Percentiles rank a stretch among this genome's conserved stretches.
phyloP scores from a whole-genome alignment of 2,113 vertebrate species.

The Tachysurus vachellii region DNA sequence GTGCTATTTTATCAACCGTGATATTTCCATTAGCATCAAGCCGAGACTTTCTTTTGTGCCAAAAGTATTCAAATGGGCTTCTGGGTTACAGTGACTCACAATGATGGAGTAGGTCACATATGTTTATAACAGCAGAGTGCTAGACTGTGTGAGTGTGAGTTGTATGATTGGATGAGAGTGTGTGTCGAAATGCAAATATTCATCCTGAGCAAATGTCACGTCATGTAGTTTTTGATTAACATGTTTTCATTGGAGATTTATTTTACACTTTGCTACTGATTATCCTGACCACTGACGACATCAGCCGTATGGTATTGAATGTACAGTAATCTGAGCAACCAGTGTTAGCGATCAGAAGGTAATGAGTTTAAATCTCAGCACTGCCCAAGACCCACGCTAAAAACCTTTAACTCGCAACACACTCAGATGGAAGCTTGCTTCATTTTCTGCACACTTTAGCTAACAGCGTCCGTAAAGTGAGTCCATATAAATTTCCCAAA shows the following conservation, averaged over 20 bases:
- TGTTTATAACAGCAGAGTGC: not conserved
- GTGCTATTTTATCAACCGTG: not conserved
- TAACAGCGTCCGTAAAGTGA: not conserved
- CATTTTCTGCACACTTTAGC: not conserved
- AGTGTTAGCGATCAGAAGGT: not conserved
- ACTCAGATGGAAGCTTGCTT: slow-evolving; percentile 1
- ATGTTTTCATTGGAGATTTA: not conserved
- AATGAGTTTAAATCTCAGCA: slow-evolving; percentile 3
- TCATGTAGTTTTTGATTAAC: not conserved
- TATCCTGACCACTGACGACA: not conserved
- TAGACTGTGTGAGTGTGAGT: not conserved
- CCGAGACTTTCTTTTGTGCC: not conserved
- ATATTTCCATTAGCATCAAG: not conserved
- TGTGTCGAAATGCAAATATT: not conserved
- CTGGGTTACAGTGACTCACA: slow-evolving; percentile 6
- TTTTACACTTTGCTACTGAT: not conserved
- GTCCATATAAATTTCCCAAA: not conserved
- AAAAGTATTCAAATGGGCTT: slow-evolving; percentile 15
- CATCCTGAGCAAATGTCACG: not conserved
- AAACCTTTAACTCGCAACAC: not conserved
- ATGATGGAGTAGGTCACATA: not conserved
- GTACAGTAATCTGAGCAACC: not conserved
- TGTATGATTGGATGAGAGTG: not conserved
- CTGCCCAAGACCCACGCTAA: not conserved
- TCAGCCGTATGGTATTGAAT: not conserved